Percentiles rank a stretch among this genome's conserved stretches.
Conservation (phyloP, 1,140 invertebrate species). For the Drosophila gunungcola region DNA sequence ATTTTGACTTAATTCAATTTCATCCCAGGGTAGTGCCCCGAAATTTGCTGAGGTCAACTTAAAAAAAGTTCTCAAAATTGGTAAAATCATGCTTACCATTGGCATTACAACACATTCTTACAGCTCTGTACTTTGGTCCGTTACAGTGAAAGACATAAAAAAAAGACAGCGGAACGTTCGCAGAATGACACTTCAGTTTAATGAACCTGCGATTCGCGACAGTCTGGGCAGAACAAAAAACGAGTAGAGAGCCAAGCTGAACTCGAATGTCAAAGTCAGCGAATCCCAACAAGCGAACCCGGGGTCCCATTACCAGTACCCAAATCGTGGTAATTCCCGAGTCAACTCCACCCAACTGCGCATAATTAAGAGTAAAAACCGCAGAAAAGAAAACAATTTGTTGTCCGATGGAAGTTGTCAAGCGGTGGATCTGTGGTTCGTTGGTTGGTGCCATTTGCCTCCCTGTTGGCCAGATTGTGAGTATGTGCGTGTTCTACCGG, state of each 20-base stretch:
- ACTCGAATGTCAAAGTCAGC: constrained; percentile 51
- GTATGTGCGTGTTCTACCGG: constrained; percentile 22
- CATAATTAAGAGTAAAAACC: constrained; percentile 62
- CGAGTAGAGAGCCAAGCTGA: constrained; percentile 4
- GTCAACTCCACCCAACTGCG: constrained; percentile 50
- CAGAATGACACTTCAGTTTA: constrained; percentile 79
- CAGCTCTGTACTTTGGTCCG: constrained; percentile 60
- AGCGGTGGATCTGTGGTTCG: constrained; percentile 17
- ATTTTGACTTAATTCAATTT: background rate
- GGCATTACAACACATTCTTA: constrained; percentile 64
- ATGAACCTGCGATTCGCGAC: constrained; percentile 65
- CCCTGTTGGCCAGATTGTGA: constrained; percentile 11
- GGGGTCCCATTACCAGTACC: constrained; percentile 4
- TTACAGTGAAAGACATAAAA: constrained; percentile 46
- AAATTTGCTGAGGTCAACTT: constrained; percentile 22
- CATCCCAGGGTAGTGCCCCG: constrained; percentile 7
- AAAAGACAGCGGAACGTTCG: constrained; percentile 45
- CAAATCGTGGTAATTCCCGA: constrained; percentile 41
- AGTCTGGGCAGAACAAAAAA: constrained; percentile 36
- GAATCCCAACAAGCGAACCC: constrained; percentile 27
- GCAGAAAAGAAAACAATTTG: constrained; percentile 50
- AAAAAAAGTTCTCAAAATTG: constrained; percentile 34
- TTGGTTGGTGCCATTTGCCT: background rate
- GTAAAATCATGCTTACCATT: constrained; percentile 54
- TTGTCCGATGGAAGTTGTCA: constrained; percentile 41